Evolutionary conservation across 1,140 invertebrate species (phyloP).

Genomic region (Pseudachorutes palmiensis): DNA sequence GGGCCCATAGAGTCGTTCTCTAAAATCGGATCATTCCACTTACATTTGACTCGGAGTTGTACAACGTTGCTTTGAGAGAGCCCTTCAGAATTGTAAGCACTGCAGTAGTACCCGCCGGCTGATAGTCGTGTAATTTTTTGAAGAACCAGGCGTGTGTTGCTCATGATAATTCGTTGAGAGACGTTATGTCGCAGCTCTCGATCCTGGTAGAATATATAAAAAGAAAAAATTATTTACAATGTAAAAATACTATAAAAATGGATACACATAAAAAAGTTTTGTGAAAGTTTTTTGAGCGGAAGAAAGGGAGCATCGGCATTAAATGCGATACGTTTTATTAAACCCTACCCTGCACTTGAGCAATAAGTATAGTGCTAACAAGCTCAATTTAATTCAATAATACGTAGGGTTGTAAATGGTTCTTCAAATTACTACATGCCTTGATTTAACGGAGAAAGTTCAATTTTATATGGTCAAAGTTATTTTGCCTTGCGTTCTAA

Average conservation of each 20-base stretch:
- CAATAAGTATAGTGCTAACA: too few relatives aligned
- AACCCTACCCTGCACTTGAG: too few relatives aligned
- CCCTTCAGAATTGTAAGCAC: constrained; percentile 70
- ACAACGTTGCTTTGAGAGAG: constrained; percentile 71
- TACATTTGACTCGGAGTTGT: constrained; percentile 68
- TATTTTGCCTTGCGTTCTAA: neutral
- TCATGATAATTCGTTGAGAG: constrained; percentile 65
- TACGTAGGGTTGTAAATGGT: too few relatives aligned
- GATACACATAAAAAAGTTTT: neutral
- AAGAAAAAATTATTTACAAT: constrained; percentile 4
- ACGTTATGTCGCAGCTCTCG: constrained; percentile 69
- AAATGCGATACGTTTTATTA: too few relatives aligned
- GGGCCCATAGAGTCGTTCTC: neutral
- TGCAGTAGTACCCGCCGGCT: constrained; percentile 71
- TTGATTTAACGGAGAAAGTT: neutral
- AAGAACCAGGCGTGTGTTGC: constrained; percentile 70
- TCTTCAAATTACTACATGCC: neutral
- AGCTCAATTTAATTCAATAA: too few relatives aligned
- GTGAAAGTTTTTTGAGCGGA: neutral
- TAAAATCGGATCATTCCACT: constrained; percentile 44
- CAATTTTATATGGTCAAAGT: neutral
- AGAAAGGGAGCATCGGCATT: neutral
- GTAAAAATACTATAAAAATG: neutral
- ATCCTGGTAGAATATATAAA: constrained; percentile 52
- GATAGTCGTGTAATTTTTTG: constrained; percentile 67